Conservation (phyloP, 2,888 invertebrate genomes). For the Ramazzottius varieornatus region DNA sequence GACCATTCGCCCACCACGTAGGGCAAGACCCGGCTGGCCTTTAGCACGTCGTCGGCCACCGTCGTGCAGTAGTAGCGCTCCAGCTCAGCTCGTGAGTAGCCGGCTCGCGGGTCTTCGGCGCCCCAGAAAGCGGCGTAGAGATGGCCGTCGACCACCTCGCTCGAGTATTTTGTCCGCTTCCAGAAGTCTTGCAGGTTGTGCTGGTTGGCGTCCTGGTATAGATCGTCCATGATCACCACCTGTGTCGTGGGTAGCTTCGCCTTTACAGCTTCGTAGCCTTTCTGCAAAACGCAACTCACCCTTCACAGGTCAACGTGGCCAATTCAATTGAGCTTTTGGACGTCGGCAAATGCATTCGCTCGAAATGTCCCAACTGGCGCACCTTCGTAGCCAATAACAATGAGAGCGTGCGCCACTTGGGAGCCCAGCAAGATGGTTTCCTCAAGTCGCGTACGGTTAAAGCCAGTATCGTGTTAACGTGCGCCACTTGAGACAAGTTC, state of each 20-base stretch:
- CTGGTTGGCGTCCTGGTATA: not conserved
- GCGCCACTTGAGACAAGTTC: too few relatives aligned
- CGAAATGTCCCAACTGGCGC: too few relatives aligned
- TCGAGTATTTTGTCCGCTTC: not conserved
- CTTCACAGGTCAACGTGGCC: too few relatives aligned
- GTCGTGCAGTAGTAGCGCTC: not conserved
- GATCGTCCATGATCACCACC: not conserved
- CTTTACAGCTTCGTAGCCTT: not conserved
- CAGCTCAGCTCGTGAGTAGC: not conserved
- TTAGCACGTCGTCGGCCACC: not conserved
- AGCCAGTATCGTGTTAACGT: too few relatives aligned
- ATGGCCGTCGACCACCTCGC: not conserved
- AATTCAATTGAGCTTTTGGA: too few relatives aligned
- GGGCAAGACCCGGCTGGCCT: not conserved
- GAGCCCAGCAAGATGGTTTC: too few relatives aligned
- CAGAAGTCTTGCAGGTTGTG: not conserved
- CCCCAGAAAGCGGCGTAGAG: not conserved
- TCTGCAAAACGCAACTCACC: too few relatives aligned
- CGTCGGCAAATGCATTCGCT: too few relatives aligned
- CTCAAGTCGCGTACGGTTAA: too few relatives aligned
- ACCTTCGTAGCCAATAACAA: too few relatives aligned
- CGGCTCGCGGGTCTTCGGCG: not conserved
- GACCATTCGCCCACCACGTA: not conserved
- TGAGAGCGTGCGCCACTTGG: too few relatives aligned
- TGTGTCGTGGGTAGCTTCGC: not conserved